Conservation (phyloP, 2,888 invertebrate genomes). For the Rhimphoctona megacephalus region DNA sequence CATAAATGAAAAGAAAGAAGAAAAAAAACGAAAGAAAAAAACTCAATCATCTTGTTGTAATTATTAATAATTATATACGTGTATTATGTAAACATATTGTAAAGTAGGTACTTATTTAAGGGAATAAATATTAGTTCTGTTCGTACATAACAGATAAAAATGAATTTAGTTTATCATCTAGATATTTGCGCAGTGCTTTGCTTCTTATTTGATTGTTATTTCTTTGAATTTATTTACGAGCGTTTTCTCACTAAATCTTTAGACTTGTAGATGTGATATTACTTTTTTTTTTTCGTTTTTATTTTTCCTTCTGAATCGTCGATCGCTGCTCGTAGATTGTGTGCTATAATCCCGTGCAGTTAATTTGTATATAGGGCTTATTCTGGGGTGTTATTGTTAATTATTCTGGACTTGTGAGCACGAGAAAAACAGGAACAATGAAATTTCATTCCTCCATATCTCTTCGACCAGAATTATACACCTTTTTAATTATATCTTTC, state of each 20-base stretch:
- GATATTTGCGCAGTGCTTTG: not conserved
- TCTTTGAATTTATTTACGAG: constrained; percentile 7
- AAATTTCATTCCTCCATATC: not conserved
- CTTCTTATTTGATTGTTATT: not conserved
- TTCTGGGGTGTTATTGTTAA: not conserved
- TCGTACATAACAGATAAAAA: constrained; percentile 49
- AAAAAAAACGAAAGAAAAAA: constrained; percentile 25
- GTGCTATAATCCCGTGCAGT: not conserved
- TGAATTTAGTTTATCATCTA: constrained; percentile 7
- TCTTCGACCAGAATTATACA: not conserved
- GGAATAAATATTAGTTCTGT: constrained; percentile 72
- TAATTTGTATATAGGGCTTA: constrained; percentile 17
- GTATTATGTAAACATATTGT: constrained; percentile 74
- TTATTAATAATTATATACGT: constrained; percentile 66
- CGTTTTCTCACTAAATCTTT: not conserved
- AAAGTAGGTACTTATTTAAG: constrained; percentile 78
- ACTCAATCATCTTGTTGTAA: constrained; percentile 68
- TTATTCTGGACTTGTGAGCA: not conserved
- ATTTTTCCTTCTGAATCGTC: not conserved
- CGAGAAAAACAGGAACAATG: not conserved
- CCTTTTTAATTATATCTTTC: not conserved
- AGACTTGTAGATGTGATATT: not conserved
- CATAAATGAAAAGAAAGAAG: constrained; percentile 58
- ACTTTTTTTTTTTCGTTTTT: not conserved
- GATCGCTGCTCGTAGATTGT: constrained; percentile 1